Evolutionary conservation across 2,113 vertebrate genomes (phyloP), one percentile per base, ranked within the genome.

Genomic region (Marmota flaviventris): DNA sequence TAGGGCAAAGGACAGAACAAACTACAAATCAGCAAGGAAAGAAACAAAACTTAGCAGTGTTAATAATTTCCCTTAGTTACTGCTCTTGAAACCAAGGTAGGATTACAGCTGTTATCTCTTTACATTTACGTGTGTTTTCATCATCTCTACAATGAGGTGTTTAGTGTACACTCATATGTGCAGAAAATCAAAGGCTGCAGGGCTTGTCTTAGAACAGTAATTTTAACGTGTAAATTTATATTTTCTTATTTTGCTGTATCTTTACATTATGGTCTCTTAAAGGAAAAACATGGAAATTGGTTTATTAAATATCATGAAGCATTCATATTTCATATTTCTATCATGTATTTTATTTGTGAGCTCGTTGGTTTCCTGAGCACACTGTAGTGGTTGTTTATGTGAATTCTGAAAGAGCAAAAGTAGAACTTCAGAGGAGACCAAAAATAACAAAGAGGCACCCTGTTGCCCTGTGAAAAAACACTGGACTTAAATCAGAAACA

Each of bases 1-100:
- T 0, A 61, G 98, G 97, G 97, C 98, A 98, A 98, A 98, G 98
- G 96, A 85, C 97, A 78, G 89, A 78, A 83, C 97, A 95, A 92
- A 92, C 94, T 87, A 96, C 93, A 93, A 96, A 93, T 58, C 34
- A 42, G 63, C 85, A 95, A 63, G 61, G 91, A 95, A 88, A 93
- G 76, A 91, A 89, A 61, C 29, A 48, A 87, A 78, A 77, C 39
- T 42, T 13, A 39, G 37, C 51, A 27, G 16, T 94, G 86, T 91
- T 94, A 94, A 90, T 73, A 77, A 94, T 85, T 97, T 79, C 73
- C 86, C 70, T 8, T 29, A 77, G 97, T 98, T 96, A 89, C 94
- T 95, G 91, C 91, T 95, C 37, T 93, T 76, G 78, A 95, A 95
- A 96, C 85, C 29, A 84, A 77, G 37, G 42, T 72, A 83, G 45